These are phyloP conservation scores for Myotis daubentonii DNA, from an alignment of 2,797 vertebrate species.

Conservation along the genomic window DNA sequence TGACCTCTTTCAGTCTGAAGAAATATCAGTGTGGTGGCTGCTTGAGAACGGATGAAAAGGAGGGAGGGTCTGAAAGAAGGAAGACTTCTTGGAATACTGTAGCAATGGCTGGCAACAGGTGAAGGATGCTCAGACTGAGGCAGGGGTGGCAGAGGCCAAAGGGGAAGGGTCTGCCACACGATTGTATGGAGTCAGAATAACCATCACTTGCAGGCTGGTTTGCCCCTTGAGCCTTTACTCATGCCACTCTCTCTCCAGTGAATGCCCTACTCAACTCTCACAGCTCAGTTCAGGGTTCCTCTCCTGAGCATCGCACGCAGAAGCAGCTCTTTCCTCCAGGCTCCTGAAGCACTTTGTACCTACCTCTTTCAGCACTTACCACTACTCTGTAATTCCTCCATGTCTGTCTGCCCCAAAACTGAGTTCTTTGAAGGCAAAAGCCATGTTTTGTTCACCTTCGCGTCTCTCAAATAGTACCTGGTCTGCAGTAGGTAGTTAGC, in stretches of 20 bases:
- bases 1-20: background rate
- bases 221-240: background rate
- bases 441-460: background rate
- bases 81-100: background rate
- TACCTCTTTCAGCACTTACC: background rate
- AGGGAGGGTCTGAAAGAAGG: background rate
- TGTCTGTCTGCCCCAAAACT: background rate
- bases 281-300: background rate
- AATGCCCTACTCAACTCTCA: background rate
- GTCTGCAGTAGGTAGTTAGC: background rate
- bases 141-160: background rate
- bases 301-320: background rate
- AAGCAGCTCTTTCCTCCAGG: background rate
- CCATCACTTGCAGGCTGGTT: background rate
- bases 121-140: background rate
- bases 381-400: background rate
- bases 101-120: background rate
- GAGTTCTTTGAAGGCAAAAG: background rate
- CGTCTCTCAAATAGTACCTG: background rate
- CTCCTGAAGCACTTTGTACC: background rate
- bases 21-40: background rate
- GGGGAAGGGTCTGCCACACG: background rate
- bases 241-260: background rate
- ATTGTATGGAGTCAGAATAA: background rate
- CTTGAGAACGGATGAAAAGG: background rate